Base-by-base conservation (phyloP, 1,140 invertebrate genomes). In the Drosophila pruinosa region DNA sequence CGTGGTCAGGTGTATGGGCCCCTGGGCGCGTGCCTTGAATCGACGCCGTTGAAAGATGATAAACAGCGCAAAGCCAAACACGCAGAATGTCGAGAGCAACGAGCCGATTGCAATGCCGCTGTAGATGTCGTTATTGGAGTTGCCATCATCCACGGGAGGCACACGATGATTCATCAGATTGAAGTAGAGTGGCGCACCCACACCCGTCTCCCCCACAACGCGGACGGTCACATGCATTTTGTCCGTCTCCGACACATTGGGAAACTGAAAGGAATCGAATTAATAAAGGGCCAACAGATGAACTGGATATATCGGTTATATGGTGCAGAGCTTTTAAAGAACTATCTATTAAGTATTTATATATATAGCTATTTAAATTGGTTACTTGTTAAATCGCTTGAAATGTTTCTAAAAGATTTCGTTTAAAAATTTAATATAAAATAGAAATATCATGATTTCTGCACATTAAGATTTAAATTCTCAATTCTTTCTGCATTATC, bases 31-130 rank as follows among this genome's bases (percentile, higher is more conserved):
- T 2, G 81, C 74, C 62, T 91, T 91, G 12, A 89, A 90, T 4
- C 85, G 73, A 0, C 81, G 74, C 17, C 83, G 69, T 75, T 91
- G 90, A 4, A 77, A 78, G 5, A 91, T 79, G 38, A 91, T 90
- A 38, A 91, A 78, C 22, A 89, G 47, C 2, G 73, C 89, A 38
- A 91, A 91, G n/a, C 72, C 31, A 21, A 91, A 53, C 0, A 91
- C 76, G 34, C 90, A 91, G 1, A 75, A n/a, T 0, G 73, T 50
- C 0, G 90, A 91, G 3, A 91, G 67, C 50, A 91, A 41, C 2
- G 78, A 79, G 8, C 90, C 90, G n/a, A 91, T 91, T 52, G 78
- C 81, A 21, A 91, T 90, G 22, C 90, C 90, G 41, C 81, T 88
- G 53, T 88, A 86, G 2, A 89, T 73, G 36, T 89, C 81, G 5